Evolutionary conservation across 2,113 vertebrate species (phyloP), one percentile per base, ranked within the genome.

Genomic region (Prolemur simus): DNA sequence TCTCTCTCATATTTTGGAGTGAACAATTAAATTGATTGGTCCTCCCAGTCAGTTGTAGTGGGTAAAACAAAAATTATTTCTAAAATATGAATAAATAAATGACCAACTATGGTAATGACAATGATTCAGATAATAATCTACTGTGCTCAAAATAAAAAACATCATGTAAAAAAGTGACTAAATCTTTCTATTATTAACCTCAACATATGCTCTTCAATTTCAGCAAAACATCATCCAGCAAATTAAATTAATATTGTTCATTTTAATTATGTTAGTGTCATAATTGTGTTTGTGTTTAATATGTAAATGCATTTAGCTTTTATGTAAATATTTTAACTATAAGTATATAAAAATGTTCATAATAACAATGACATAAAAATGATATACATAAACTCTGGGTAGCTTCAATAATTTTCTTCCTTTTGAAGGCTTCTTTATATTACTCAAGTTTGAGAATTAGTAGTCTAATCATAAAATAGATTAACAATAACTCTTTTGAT

Each of bases 311-410:
- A 23, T 81, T 58, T 77, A 60, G 49, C 7, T 58, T 66, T 77
- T 32, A 74, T 37, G 37, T n/a, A 29, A 0, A 4, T 66, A 89
- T 83, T 73, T 83, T 68, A 68, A n/a, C 47, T 42, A 11, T 10
- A 45, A 68, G 8, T 14, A 76, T 42, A 73, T 45, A 74, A 45
- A 71, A 74, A 34, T 56, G 58, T 86, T 63, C 20, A 15, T 34
- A 39, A 88, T 23, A 93, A 39, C 39, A 63, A 68, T 58, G 52
- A 63, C 68, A 87, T 87, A 64, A 91, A 76, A 89, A 94, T 94
- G 14, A 60, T 20, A 52, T 49, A 39, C 4, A 39, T 94, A 39
- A 87, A 82, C 27, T 81, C 34, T 81, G 39, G 10, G 11, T 83
- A 82, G n/a, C 37, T 29, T 63, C 3, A 3, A 80, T 87, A 21